Conservation (phyloP, 2,113 vertebrate species). For the Melanostigma gelatinosum region DNA sequence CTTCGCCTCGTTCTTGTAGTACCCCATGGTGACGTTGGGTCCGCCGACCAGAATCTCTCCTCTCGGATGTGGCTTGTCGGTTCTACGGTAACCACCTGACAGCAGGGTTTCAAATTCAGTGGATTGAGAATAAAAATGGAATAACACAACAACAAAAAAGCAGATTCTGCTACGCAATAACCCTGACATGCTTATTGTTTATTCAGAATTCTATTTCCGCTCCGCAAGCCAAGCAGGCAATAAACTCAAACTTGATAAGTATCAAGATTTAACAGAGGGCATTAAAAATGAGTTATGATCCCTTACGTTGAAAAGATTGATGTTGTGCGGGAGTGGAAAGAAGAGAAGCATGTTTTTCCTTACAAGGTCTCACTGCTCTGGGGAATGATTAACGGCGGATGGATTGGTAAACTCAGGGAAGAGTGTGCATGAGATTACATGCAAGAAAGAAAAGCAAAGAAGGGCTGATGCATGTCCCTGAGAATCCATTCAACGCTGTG, state of each 20-base stretch:
- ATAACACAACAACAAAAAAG: neutral
- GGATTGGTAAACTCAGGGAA: neutral
- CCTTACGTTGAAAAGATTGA: slow-evolving; percentile 16
- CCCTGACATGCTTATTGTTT: slow-evolving; percentile 9
- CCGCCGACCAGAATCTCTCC: slow-evolving; percentile 96
- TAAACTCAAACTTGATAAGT: slow-evolving; percentile 37
- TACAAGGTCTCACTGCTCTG: slow-evolving; percentile 46
- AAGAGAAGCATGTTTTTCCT: slow-evolving; percentile 53
- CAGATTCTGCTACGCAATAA: neutral
- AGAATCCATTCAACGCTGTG: neutral
- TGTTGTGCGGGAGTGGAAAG: neutral
- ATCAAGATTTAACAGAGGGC: slow-evolving; percentile 31
- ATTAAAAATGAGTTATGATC: slow-evolving; percentile 54
- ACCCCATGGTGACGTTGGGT: slow-evolving; percentile 94
- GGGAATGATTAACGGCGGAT: neutral
- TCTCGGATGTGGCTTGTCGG: slow-evolving; percentile 90
- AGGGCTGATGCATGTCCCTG: neutral
- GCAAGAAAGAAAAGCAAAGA: neutral
- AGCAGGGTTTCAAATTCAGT: slow-evolving; percentile 13
- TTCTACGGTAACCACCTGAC: slow-evolving; percentile 91
- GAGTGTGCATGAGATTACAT: neutral
- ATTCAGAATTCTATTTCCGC: slow-evolving; percentile 15
- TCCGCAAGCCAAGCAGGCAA: neutral
- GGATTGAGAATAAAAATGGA: neutral
- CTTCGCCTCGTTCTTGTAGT: slow-evolving; percentile 90